Evolutionary conservation across 2,888 invertebrate genomes (phyloP), one percentile per base, ranked within the genome.

Genomic region (Eulithis testata): DNA sequence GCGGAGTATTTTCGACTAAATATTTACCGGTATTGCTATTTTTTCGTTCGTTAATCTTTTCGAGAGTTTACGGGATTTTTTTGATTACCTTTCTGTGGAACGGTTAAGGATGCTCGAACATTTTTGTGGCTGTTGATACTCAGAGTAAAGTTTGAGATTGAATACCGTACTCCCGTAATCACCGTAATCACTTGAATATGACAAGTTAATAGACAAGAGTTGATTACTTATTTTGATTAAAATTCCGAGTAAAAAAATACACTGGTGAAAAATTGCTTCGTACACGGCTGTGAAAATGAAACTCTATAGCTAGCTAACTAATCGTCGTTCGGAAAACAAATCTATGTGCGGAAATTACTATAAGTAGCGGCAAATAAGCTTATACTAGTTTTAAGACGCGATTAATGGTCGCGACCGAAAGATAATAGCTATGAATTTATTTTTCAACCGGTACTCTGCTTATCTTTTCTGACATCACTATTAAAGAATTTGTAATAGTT

Each of bases 301-400:
- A 66, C 63, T 72, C 68, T 73, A 44, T 73, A 68, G 74, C 49
- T 49, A 14, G 49, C 21, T 49, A 49, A 49, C 72, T 53, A 70
- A 71, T 69, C 57, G 72, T 73, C n/a, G 45, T 12, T 49, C 54
- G 61, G 58, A 70, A 80, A 86, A 84, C 79, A 79, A 85, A 89
- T 89, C 86, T 86, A 86, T 84, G 72, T 73, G 74, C 84, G 91
- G 90, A 91, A 91, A 91, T 91, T 87, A 88, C 85, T 86, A 85
- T 90, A 91, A 90, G 87, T 88, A 88, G 85, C 60, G 37, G 60
- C 56, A 67, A 67, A 67, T 67, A 67, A 60, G 67, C 47, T 60
- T 12, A 57, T 63, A 54, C 5, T 12, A 36, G 11, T 37, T 36
- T 11, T 27, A 40, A 5, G 53, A 44, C 51, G 66, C 60, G 66